phyloP scores from a whole-genome alignment of 1,140 invertebrate genomes.

The Bombus picipes region DNA sequence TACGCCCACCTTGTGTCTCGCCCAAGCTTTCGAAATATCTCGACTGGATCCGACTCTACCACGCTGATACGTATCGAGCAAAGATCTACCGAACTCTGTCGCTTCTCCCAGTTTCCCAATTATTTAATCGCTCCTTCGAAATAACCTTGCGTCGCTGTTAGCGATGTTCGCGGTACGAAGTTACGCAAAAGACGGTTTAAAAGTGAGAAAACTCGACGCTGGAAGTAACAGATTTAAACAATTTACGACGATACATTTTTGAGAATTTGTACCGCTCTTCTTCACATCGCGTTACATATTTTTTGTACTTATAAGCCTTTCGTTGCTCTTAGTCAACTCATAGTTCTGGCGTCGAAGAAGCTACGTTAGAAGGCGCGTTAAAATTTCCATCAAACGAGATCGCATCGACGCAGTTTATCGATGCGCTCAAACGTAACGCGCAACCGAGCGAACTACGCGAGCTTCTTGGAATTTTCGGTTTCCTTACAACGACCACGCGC shows the following conservation, averaged over 20 bases:
- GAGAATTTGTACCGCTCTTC: neutral
- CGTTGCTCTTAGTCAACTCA: no score
- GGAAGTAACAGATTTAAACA: rapidly evolving
- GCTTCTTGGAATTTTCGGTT: neutral
- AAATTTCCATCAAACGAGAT: neutral
- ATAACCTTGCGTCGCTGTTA: neutral
- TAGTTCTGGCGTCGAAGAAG: no score
- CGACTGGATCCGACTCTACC: neutral
- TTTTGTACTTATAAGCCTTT: no score
- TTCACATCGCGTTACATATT: neutral
- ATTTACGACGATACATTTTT: neutral
- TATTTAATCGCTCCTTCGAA: neutral
- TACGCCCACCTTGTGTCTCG: constrained; percentile 30
- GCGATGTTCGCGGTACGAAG: neutral
- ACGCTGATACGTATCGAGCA: neutral
- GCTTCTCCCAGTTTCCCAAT: neutral
- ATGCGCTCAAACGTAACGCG: neutral
- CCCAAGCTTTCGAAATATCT: constrained; percentile 1
- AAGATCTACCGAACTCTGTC: neutral
- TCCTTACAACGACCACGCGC: neutral
- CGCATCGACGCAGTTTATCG: neutral
- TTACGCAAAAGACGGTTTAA: neutral
- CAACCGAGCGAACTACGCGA: neutral
- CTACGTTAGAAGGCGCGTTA: no score
- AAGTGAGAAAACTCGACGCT: neutral